Conservation (phyloP, 2,113 vertebrate genomes). For the Ailurus styani region DNA sequence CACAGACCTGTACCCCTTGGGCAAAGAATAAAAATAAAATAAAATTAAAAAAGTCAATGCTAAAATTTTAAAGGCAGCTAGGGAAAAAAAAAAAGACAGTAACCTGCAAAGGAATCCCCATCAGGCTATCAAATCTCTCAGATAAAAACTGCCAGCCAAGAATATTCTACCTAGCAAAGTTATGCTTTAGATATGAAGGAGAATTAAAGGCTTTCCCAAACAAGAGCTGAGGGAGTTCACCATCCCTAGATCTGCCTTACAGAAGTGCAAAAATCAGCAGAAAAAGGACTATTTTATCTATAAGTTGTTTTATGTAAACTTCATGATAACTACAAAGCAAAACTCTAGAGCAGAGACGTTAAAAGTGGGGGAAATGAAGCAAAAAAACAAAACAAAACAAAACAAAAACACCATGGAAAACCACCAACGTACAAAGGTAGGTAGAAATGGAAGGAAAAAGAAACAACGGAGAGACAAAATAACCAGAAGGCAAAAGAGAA, state of each 20-base stretch:
- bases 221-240: not conserved
- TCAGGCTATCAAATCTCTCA: not conserved
- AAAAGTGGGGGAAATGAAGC: not conserved
- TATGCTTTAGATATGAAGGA: not conserved
- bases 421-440: not conserved
- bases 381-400: no score
- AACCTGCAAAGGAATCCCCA: not conserved
- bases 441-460: not conserved
- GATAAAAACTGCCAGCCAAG: not conserved
- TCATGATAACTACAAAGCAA: not conserved
- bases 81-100: not conserved
- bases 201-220: not conserved
- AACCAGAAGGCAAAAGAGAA: not conserved
- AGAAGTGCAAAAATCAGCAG: not conserved
- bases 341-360: not conserved
- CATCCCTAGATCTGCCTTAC: not conserved
- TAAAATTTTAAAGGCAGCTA: not conserved
- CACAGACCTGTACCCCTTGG: no score
- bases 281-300: not conserved
- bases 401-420: not conserved
- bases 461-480: not conserved
- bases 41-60: not conserved
- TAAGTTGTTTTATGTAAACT: not conserved
- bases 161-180: not conserved
- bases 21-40: no score